Evolutionary conservation across 2,797 vertebrate genomes (phyloP), one percentile per base, ranked within the genome.

Genomic region (Artibeus jamaicensis): DNA sequence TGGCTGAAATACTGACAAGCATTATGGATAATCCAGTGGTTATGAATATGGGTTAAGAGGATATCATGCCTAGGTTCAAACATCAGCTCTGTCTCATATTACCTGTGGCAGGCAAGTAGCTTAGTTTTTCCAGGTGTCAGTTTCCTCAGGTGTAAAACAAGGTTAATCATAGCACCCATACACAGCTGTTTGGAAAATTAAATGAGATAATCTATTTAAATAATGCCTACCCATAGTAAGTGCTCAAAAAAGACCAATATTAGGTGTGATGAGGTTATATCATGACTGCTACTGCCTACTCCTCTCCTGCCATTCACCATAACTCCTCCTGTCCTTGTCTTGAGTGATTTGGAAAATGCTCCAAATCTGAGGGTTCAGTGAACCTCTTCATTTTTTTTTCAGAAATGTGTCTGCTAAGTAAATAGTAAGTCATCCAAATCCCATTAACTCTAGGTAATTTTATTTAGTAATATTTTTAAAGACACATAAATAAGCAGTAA

Each of bases 391-490:
- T 21, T 70, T 83, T 92, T 88, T 92, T 94, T 88, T 19, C 32
- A 96, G 91, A 96, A 96, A 87, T 88, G 22, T 93, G 94, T 95
- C 83, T 97, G 85, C 94, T 92, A 95, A 50, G 87, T 93, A 95
- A 96, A 96, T 89, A 97, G 50, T 86, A 96, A 96, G 62, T 93
- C 95, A 97, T 84, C 97, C 93, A 97, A 97, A 98, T 98, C 96
- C 89, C 77, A 97, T 97, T 98, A 97, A 88, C 89, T 88, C 9
- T 88, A 96, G 82, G 89, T 97, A 97, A 96, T 96, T 97, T 96
- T 97, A 97, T 96, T 97, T 96, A 97, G 97, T 96, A 95, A 97
- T 93, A 97, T 96, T 96, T 97, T 89, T 37, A 96, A 90, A 95
- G 86, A 96, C 70, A 94, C 95, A 95, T 96, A 98, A 97, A 97